Conservation (phyloP, 2,888 invertebrate species). For the Hydropsyche betteni region DNA sequence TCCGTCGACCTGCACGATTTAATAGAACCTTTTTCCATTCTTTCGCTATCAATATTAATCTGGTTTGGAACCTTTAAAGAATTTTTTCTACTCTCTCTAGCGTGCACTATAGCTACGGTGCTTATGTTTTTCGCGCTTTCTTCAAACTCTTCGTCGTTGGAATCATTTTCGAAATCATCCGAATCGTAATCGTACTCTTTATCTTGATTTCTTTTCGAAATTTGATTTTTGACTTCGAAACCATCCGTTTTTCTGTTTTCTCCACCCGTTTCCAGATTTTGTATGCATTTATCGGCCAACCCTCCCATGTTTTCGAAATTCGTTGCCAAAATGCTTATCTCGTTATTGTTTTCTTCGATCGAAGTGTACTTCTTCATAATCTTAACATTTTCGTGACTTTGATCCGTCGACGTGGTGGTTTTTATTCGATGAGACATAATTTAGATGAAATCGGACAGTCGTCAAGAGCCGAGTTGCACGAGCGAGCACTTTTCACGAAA, state of each 20-base stretch:
- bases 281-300: constrained; percentile 60
- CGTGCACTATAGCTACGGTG: constrained; percentile 22
- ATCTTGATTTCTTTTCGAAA: constrained; percentile 15
- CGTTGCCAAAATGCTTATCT: constrained; percentile 62
- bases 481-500: too few species aligned
- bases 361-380: constrained; percentile 58
- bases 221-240: neutral
- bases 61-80: neutral
- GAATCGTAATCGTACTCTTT: constrained; percentile 57
- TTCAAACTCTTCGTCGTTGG: constrained; percentile 56
- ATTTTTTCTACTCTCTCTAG: neutral
- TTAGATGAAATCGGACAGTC: too few species aligned
- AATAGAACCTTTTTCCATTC: neutral
- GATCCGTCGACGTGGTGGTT: neutral
- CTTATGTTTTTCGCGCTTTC: constrained; percentile 47
- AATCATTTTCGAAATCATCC: constrained; percentile 64
- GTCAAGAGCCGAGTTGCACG: too few species aligned
- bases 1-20: neutral
- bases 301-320: constrained; percentile 65
- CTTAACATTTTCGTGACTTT: constrained; percentile 52
- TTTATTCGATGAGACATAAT: constrained; percentile 2
- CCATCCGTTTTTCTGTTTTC: neutral
- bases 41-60: neutral
- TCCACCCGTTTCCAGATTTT: neutral
- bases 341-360: constrained; percentile 65